Evolutionary conservation across 2,888 invertebrate species (phyloP).

Genomic region (Baronia brevicornis): DNA sequence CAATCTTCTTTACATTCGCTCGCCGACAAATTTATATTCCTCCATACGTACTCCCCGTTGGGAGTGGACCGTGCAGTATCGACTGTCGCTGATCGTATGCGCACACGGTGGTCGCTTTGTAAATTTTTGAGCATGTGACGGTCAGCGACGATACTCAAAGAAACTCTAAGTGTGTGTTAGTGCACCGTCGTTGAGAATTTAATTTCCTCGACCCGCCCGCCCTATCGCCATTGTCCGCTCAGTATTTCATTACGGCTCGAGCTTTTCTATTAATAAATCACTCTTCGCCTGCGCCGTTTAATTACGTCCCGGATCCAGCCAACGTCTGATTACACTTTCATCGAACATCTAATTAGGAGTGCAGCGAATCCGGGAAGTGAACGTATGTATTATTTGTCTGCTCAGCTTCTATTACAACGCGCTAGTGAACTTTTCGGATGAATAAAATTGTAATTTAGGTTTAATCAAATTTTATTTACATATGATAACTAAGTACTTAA

Average conservation of each 20-base stretch:
- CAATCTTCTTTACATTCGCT: conserved; percentile 73
- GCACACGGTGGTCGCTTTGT: conserved; percentile 24
- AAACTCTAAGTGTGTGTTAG: conserved; percentile 52
- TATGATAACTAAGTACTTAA: too few species aligned
- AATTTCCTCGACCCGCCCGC: conserved; percentile 67
- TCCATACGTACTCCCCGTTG: conserved; percentile 61
- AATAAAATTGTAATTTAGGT: too few species aligned
- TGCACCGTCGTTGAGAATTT: conserved; percentile 62
- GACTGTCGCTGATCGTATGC: conserved; percentile 19
- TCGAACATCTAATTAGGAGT: conserved; percentile 75
- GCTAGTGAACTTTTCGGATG: too few species aligned
- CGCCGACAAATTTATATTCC: conserved; percentile 71
- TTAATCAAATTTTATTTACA: too few species aligned
- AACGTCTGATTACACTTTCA: conserved; percentile 74
- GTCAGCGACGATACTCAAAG: conserved; percentile 47
- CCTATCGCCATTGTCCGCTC: conserved; percentile 70
- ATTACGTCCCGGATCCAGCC: conserved; percentile 72
- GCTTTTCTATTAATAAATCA: conserved; percentile 77
- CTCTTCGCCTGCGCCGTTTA: conserved; percentile 73
- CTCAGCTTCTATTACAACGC: conserved; percentile 57
- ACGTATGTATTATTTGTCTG: conserved; percentile 68
- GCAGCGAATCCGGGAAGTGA: conserved; percentile 51
- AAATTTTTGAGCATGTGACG: conserved; percentile 55
- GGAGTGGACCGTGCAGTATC: conserved; percentile 26
- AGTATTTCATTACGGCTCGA: conserved; percentile 74